Base-by-base conservation (phyloP, 2,113 vertebrate genomes). In the Anser cygnoides region DNA sequence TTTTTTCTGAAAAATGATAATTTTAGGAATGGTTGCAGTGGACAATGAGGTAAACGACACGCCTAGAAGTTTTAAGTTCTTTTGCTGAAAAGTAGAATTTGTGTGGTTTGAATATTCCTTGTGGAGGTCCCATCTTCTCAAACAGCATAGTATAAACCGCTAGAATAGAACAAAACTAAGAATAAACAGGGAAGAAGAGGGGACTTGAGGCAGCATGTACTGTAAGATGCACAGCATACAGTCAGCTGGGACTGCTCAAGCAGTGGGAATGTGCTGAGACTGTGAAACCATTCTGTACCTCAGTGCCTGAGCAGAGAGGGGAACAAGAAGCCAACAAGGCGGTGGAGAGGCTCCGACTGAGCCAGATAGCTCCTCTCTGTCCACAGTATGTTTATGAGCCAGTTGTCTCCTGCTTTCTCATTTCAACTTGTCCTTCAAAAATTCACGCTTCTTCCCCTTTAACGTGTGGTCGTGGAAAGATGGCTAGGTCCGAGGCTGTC, bases 181-280 rank as follows among this genome's bases (percentile, higher is more conserved):
- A 79, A 75, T 79, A 79, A 88, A 77, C 21, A 71, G 28, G 25
- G 21, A 84, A 57, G 76, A 88, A 80, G 18, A 74, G 23, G 25
- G 23, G 87, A 54, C 80, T 77, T 77, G 85, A 86, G 66, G 26
- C 67, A 66, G 66, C 29, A 49, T 1, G 2, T 65, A 29, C 61
- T 89, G 43, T 0, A 2, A 57, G 71, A 90, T 68, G 63, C 7
- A 26, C 63, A 76, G 28, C 70, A 20, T 75, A 59, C 70, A 82
- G 39, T 87, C 85, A 74, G 70, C 66, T 89, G 90, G 62, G 86
- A 71, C 86, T 46, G 84, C 66, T 94, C 72, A 75, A 61, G 67
- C 93, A 65, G 15, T 8, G 1, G 52, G 41, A 71, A 77, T 59
- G n/a, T 84, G 83, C 90, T 90, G 55, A 85, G 90, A 66, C 33